Conservation (phyloP, 2,888 invertebrate genomes). For the Caprella mutica region DNA sequence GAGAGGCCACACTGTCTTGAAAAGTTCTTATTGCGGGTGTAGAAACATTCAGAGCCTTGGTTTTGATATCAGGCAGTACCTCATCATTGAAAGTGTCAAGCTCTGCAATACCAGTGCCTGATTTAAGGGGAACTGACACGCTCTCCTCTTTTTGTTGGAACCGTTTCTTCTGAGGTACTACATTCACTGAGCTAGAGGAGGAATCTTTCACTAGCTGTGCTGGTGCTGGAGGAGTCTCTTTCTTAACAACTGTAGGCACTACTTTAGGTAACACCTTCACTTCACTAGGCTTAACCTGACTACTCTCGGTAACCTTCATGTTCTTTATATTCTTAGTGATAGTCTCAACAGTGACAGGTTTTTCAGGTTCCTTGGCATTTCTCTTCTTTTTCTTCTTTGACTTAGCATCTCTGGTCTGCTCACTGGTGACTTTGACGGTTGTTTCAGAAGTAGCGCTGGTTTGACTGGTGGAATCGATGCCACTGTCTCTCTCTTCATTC, state of each 20-base stretch:
- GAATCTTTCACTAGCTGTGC: conserved; percentile 19
- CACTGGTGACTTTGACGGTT: conserved; percentile 36
- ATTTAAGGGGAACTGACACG: no score
- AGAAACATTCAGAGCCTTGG: background rate
- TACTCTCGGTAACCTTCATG: conserved; percentile 3
- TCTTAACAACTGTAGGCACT: conserved; percentile 20
- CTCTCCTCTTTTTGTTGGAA: no score
- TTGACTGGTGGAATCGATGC: conserved; percentile 77
- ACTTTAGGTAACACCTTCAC: conserved; percentile 27
- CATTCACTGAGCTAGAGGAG: conserved; percentile 22
- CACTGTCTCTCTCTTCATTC: conserved; percentile 53
- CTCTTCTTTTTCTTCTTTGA: conserved; percentile 36
- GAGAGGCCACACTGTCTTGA: conserved; percentile 23
- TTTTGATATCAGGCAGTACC: background rate
- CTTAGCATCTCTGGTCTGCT: conserved; percentile 37
- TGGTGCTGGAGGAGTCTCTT: no score
- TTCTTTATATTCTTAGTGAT: conserved; percentile 13
- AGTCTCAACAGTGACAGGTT: conserved; percentile 1
- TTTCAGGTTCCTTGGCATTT: conserved; percentile 8
- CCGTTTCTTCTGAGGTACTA: conserved; percentile 13
- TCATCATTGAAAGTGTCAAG: conserved; percentile 4
- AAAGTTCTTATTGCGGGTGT: background rate
- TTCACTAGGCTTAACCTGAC: conserved; percentile 11
- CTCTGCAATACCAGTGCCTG: conserved; percentile 4
- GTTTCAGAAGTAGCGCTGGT: conserved; percentile 34